A percentile compares a stretch with the other conserved stretches of the same genome.
Conservation (phyloP, 2,113 vertebrate species). For the Herpailurus yagouaroundi region DNA sequence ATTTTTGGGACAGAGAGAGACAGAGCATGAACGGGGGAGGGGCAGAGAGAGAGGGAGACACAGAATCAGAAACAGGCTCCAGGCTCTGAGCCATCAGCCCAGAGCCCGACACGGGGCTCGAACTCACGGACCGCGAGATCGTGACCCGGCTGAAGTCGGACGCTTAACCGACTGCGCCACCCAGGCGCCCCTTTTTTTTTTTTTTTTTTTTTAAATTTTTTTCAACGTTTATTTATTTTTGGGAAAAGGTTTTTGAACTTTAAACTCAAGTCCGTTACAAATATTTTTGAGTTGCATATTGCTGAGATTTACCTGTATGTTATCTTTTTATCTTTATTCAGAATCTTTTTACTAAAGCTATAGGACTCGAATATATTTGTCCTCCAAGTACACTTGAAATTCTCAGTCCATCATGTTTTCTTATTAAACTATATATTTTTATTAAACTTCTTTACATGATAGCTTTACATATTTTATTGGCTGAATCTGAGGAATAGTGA, state of each 20-base stretch:
- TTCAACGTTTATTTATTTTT: too few relatives aligned
- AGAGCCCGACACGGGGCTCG: too few relatives aligned
- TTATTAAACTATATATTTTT: not conserved
- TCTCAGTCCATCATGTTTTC: not conserved
- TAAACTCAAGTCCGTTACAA: slow-evolving; percentile 38
- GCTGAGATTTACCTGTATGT: not conserved
- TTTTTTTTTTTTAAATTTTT: too few relatives aligned
- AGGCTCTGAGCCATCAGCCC: too few relatives aligned
- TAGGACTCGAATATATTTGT: not conserved
- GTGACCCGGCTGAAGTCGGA: too few relatives aligned
- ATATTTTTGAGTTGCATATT: slow-evolving; percentile 3
- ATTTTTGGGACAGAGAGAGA: too few relatives aligned
- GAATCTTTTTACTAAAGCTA: slow-evolving; percentile 13
- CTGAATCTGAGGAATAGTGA: not conserved
- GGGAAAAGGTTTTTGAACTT: not conserved
- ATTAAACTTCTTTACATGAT: slow-evolving; percentile 29
- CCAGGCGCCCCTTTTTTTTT: too few relatives aligned
- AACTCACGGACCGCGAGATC: too few relatives aligned
- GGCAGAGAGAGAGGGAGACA: too few relatives aligned
- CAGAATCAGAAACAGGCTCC: too few relatives aligned
- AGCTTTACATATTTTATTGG: not conserved
- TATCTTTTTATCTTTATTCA: slow-evolving; percentile 11
- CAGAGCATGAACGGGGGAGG: too few relatives aligned
- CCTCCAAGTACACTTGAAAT: not conserved
- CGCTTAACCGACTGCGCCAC: too few relatives aligned